These are phyloP conservation scores for Dryobotodes eremita DNA, from an alignment of 2,888 invertebrate genomes.

Conservation along the genomic window DNA sequence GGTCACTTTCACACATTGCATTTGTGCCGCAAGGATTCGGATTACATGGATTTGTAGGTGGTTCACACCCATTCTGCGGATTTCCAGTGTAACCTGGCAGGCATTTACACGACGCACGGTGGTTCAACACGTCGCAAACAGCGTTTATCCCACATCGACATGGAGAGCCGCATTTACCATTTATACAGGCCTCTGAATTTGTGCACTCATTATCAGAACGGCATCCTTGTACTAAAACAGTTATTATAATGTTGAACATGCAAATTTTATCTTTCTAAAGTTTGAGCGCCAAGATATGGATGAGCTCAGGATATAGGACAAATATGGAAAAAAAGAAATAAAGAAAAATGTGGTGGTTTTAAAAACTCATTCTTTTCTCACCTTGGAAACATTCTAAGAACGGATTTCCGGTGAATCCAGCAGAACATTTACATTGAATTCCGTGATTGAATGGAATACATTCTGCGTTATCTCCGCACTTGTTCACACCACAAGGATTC, in stretches of 20 bases:
- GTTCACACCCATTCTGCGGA: constrained; percentile 93
- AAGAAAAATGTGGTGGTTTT: neutral
- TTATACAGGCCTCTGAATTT: constrained; percentile 94
- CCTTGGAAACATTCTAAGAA: constrained; percentile 93
- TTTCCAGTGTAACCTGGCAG: constrained; percentile 95
- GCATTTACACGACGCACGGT: constrained; percentile 95
- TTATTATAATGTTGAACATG: neutral
- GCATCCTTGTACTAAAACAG: constrained; percentile 92
- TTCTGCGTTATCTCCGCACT: constrained; percentile 95
- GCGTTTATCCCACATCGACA: constrained; percentile 95
- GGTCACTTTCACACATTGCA: constrained; percentile 95
- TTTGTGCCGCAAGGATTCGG: constrained; percentile 97
- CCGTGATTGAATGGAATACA: constrained; percentile 94
- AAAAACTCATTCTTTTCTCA: constrained; percentile 69
- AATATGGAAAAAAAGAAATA: neutral
- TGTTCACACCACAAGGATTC: constrained; percentile 94
- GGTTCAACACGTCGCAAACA: constrained; percentile 95
- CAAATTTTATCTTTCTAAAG: neutral
- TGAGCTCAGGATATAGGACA: neutral
- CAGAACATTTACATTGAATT: constrained; percentile 93
- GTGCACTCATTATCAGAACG: constrained; percentile 93
- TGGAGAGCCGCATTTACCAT: constrained; percentile 94
- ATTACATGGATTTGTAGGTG: constrained; percentile 94
- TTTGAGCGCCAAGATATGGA: neutral
- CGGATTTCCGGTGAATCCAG: constrained; percentile 94